These are phyloP conservation scores for Xylota sylvarum DNA, from an alignment of 2,888 invertebrate genomes.

Conservation along the genomic window DNA sequence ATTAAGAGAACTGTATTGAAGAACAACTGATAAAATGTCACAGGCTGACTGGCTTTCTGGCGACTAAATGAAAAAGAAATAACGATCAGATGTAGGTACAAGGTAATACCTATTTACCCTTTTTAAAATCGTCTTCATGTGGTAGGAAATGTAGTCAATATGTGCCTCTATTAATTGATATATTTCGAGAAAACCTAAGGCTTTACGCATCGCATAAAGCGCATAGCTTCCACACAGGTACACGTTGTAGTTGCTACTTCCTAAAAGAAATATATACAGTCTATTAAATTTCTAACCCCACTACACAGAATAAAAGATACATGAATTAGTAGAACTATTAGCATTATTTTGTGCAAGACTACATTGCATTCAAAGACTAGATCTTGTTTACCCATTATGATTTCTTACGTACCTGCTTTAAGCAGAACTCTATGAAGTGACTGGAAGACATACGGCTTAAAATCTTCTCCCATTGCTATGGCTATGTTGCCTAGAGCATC, in stretches of 20 bases:
- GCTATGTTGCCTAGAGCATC: conserved; percentile 90
- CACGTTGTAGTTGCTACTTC: conserved; percentile 88
- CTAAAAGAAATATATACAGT: conserved; percentile 82
- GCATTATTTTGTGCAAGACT: too few relatives aligned
- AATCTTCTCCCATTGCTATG: conserved; percentile 85
- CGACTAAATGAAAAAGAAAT: conserved; percentile 71
- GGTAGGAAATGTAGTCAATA: conserved; percentile 91
- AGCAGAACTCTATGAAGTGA: conserved; percentile 89
- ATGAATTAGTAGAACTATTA: too few relatives aligned
- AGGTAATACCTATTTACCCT: conserved; percentile 82
- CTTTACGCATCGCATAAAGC: conserved; percentile 86
- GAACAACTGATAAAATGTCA: conserved; percentile 90
- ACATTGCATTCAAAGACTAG: too few relatives aligned
- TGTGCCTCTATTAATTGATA: conserved; percentile 88
- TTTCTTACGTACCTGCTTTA: conserved; percentile 87
- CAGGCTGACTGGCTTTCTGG: conserved; percentile 88
- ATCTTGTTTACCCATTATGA: background rate
- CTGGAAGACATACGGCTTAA: conserved; percentile 88
- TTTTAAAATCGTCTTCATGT: conserved; percentile 88
- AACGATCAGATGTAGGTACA: background rate
- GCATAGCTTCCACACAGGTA: conserved; percentile 87
- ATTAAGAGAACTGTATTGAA: conserved; percentile 89
- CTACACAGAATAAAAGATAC: too few relatives aligned
- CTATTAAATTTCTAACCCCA: too few relatives aligned
- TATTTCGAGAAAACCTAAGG: conserved; percentile 86